A percentile compares a stretch with the other conserved stretches of the same genome.
phyloP scores from a whole-genome alignment of 2,797 vertebrate species.

The Masticophis lateralis region DNA sequence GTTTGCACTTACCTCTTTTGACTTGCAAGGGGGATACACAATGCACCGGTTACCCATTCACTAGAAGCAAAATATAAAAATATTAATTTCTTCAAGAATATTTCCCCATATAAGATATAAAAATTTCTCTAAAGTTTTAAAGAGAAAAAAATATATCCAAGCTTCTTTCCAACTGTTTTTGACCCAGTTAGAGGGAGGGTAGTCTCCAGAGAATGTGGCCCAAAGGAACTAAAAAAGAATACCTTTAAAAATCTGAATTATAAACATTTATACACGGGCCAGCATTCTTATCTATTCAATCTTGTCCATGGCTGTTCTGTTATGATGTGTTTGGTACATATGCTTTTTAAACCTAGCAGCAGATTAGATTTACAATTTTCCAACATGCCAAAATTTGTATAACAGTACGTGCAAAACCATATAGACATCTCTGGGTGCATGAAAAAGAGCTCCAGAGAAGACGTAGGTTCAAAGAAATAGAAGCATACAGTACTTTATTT shows the following conservation, averaged over 20 bases:
- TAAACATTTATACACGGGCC: not conserved
- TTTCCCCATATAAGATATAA: not conserved
- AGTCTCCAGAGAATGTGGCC: not conserved
- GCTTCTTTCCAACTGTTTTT: not conserved
- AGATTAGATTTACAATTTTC: not conserved
- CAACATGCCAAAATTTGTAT: not conserved
- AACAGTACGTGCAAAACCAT: not conserved
- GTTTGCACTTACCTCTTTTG: conserved; percentile 88
- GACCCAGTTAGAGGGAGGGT: not conserved
- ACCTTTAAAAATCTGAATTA: not conserved
- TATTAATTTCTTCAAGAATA: conserved; percentile 2
- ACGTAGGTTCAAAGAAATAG: not conserved
- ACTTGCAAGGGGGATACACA: conserved; percentile 94
- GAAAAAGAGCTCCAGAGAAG: not conserved
- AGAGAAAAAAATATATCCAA: not conserved
- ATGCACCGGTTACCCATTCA: conserved; percentile 86
- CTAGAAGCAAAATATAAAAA: conserved; percentile 70
- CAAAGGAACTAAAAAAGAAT: not conserved
- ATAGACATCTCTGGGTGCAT: not conserved
- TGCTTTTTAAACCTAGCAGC: too few relatives aligned
- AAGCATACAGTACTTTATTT: not conserved
- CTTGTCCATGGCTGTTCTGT: not conserved
- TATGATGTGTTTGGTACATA: not conserved
- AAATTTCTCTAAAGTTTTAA: not conserved
- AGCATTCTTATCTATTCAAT: not conserved